These are phyloP conservation scores for Melierax canorus DNA, from an alignment of 2,113 vertebrate species.

Conservation along the genomic window DNA sequence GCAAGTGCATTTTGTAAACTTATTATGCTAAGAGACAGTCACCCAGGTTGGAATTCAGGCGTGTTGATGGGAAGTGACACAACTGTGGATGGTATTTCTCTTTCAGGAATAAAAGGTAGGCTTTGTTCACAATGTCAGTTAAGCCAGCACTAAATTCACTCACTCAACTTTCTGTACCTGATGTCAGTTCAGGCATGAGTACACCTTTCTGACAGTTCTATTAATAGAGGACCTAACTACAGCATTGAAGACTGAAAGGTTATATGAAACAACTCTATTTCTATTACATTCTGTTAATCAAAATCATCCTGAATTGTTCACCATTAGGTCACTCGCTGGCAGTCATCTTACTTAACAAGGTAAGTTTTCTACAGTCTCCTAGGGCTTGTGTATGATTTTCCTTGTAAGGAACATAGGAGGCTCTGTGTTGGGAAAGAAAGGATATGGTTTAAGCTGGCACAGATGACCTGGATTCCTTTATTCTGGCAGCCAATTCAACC, in stretches of 20 bases:
- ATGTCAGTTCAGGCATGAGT: conserved; percentile 35
- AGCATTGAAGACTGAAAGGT: conserved; percentile 32
- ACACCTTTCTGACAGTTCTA: conserved; percentile 60
- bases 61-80: conserved; percentile 50
- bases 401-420: not conserved
- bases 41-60: conserved; percentile 31
- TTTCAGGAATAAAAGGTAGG: conserved; percentile 28
- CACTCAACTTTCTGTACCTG: conserved; percentile 38
- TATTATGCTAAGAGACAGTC: conserved; percentile 40
- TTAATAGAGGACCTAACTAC: conserved; percentile 60
- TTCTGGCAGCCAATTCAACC: not conserved
- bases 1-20: conserved; percentile 32
- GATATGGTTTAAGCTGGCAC: not conserved
- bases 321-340: not conserved
- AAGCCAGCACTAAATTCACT: conserved; percentile 41
- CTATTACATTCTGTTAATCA: conserved; percentile 17
- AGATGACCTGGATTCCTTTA: not conserved
- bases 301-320: not conserved
- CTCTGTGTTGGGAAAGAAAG: not conserved
- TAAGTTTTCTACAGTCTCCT: not conserved
- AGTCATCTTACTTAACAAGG: not conserved
- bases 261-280: conserved; percentile 28
- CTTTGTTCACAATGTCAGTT: conserved; percentile 18
- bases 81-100: conserved; percentile 25
- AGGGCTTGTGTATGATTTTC: not conserved